These are phyloP conservation scores for Xestoiulus laeticollis DNA, from an alignment of 2,888 invertebrate species.

Conservation along the genomic window DNA sequence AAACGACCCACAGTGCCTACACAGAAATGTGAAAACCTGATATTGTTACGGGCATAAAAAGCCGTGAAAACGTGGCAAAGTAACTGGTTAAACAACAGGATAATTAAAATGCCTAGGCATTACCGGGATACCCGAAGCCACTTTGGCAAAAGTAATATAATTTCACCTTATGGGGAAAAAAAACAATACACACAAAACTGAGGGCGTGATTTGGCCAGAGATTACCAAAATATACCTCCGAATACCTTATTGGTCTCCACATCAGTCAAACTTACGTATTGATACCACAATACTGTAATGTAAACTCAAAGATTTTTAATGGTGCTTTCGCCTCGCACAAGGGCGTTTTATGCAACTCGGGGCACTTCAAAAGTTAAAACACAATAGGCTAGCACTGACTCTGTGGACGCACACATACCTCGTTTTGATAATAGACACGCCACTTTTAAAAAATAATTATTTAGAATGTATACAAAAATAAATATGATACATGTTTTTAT, in stretches of 20 bases:
- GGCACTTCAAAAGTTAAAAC: not conserved
- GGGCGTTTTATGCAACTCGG: not conserved
- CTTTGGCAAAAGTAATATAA: not conserved
- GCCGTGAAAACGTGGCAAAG: not conserved
- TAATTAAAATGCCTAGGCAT: not conserved
- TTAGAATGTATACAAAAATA: not conserved
- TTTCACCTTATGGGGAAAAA: not conserved
- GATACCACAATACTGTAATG: not conserved
- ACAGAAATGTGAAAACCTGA: no score
- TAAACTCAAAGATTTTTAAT: not conserved
- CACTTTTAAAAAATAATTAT: not conserved
- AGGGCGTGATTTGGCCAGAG: not conserved
- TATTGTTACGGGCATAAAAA: not conserved
- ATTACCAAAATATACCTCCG: not conserved
- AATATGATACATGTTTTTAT: not conserved
- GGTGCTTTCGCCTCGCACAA: not conserved
- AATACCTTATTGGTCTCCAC: not conserved
- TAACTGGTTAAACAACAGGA: not conserved
- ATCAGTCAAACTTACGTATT: not conserved
- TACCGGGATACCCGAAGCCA: not conserved
- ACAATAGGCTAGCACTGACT: not conserved
- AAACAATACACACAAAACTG: not conserved
- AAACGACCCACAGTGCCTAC: not conserved
- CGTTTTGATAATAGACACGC: not conserved
- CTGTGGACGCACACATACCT: not conserved